A percentile compares a stretch with the other conserved stretches of the same genome.
phyloP scores from a whole-genome alignment of 1,140 invertebrate genomes.

The Drosophila miranda region DNA sequence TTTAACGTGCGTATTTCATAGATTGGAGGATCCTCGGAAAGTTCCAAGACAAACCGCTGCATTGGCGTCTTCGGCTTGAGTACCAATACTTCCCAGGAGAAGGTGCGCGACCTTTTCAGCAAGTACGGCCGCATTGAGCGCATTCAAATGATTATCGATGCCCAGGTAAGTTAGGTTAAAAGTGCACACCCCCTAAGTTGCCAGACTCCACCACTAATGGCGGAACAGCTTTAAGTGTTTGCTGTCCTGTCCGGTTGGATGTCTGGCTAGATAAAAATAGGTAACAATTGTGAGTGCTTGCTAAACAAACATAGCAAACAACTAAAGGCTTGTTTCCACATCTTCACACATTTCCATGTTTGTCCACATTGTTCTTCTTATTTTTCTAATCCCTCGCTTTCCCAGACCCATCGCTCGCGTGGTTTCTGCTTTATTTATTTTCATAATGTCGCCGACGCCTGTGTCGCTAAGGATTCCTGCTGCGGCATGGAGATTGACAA shows the following conservation, averaged over 20 bases:
- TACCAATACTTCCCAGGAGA: conserved; percentile 95
- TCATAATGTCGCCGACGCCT: conserved; percentile 93
- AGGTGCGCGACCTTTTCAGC: conserved; percentile 96
- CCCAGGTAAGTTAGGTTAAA: conserved; percentile 87
- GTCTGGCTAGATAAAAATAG: conserved; percentile 54
- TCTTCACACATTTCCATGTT: not conserved
- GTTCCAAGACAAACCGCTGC: conserved; percentile 94
- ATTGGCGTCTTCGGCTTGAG: conserved; percentile 97
- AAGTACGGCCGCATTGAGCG: conserved; percentile 96
- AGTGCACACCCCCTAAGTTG: not conserved
- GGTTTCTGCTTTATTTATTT: conserved; percentile 99
- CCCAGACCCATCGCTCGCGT: conserved; percentile 93
- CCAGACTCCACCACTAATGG: not conserved
- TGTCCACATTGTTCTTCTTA: not conserved
- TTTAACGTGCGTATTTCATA: not conserved
- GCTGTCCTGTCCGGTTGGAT: conserved; percentile 5
- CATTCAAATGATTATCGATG: conserved; percentile 97
- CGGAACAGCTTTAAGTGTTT: conserved; percentile 8
- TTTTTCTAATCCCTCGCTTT: conserved; percentile 1
- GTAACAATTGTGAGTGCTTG: conserved; percentile 62
- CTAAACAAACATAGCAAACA: conserved; percentile 27
- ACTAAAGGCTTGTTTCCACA: conserved; percentile 75
- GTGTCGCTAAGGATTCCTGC: conserved; percentile 96
- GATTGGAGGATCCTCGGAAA: conserved; percentile 84
- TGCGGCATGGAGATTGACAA: conserved; percentile 97